phyloP scores from a whole-genome alignment of 1,140 invertebrate genomes.

The Zaprionus taronus region DNA sequence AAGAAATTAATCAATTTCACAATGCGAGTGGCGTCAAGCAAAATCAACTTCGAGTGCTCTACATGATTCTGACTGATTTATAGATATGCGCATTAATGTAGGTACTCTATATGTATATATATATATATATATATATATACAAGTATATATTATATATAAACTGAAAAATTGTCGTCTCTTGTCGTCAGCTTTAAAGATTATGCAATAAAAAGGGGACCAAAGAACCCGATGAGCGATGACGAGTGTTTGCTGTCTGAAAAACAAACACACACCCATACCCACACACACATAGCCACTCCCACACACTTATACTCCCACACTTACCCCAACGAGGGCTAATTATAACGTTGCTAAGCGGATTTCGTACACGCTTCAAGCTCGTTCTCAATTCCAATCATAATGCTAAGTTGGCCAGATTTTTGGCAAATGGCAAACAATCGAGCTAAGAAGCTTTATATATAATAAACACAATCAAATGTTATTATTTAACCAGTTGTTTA shows the following conservation, averaged over 20 bases:
- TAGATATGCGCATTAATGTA: conserved; percentile 2
- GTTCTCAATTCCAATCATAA: conserved; percentile 9
- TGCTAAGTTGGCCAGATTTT: conserved; percentile 6
- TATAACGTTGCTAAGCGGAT: conserved; percentile 78
- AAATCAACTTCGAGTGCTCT: conserved; percentile 45
- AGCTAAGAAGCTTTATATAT: conserved; percentile 11
- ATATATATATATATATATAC: not conserved
- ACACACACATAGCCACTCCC: not conserved
- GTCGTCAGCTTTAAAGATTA: conserved; percentile 60
- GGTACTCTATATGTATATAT: not conserved
- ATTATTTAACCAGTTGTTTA: not conserved
- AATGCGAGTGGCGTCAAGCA: conserved; percentile 58
- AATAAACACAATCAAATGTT: not conserved
- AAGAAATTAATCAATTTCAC: conserved; percentile 79
- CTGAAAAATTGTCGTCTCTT: conserved; percentile 26
- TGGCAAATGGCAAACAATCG: conserved; percentile 9
- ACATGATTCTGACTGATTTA: conserved; percentile 61
- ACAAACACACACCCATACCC: not conserved
- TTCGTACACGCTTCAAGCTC: conserved; percentile 31
- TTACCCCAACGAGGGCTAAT: conserved; percentile 60
- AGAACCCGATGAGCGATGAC: conserved; percentile 43
- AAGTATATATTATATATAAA: conserved; percentile 35
- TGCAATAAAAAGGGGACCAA: conserved; percentile 61
- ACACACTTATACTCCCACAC: conserved; percentile 19
- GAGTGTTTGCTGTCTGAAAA: not conserved